Percentiles rank a stretch among this genome's conserved stretches.
phyloP scores from a whole-genome alignment of 1,140 invertebrate species.

The Danaus melanippus region DNA sequence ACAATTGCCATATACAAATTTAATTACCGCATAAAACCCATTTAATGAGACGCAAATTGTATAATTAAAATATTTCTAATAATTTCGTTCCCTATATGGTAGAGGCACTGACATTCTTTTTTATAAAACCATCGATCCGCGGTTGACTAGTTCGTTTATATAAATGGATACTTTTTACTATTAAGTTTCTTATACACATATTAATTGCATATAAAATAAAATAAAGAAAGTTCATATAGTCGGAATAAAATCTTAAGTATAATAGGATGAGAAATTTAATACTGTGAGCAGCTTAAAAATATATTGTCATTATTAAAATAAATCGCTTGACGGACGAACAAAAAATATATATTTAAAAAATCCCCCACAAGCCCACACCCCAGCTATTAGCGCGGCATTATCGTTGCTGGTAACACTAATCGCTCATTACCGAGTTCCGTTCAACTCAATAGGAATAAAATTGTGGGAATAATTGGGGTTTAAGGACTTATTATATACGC shows the following conservation, averaged over 20 bases:
- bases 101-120: too few relatives aligned
- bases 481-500: constrained; percentile 10
- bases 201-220: too few relatives aligned
- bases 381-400: constrained; percentile 59
- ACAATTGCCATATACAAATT: too few relatives aligned
- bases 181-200: too few relatives aligned
- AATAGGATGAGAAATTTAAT: too few relatives aligned
- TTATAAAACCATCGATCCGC: too few relatives aligned
- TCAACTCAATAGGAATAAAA: constrained; percentile 34
- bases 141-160: too few relatives aligned
- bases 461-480: constrained; percentile 46
- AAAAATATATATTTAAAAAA: constrained; percentile 26
- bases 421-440: constrained; percentile 65
- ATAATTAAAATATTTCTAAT: constrained; percentile 8
- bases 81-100: not conserved
- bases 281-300: too few relatives aligned
- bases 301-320: too few relatives aligned
- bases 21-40: constrained; percentile 2
- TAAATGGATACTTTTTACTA: too few relatives aligned
- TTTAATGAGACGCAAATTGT: constrained; percentile 1
- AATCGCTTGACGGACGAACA: constrained; percentile 5
- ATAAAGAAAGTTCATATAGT: too few relatives aligned
- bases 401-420: constrained; percentile 66
- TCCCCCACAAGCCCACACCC: constrained; percentile 48
- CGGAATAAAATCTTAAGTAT: too few relatives aligned